Base-by-base conservation (phyloP, 2,888 invertebrate species). In the Apotomis capreana region DNA sequence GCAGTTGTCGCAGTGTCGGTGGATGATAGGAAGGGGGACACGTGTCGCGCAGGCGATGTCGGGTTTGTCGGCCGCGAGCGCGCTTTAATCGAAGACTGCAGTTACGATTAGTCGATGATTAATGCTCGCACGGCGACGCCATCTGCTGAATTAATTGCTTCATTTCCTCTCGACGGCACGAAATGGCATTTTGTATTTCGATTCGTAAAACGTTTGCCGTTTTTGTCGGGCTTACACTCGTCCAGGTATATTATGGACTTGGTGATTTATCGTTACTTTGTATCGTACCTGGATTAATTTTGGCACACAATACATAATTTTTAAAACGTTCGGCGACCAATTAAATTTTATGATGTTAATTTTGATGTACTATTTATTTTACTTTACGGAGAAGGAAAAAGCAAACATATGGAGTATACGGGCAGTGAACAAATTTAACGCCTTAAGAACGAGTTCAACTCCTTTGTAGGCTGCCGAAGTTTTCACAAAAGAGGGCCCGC, bases 131-230 rank as follows among this genome's bases (percentile, higher is more conserved):
- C 90, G 89, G 90, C 88, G 88, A 87, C 90, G 91, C 92, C 92
- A 92, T 92, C 93, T 92, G 92, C 91, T 86, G 90, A 87, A 92
- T 92, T 92, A 93, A 93, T 93, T 92, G 93, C 89, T 92, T 92
- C 92, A 92, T 93, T 93, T 93, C 93, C 93, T 89, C 88, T 87
- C 88, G 89, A 89, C 89, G 87, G 90, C 84, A 86, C 89, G 89
- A 87, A 92, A 92, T 92, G 91, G 88, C 92, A 92, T 92, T 92
- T 92, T 90, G 91, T 90, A 89, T 90, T 89, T 88, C 89, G 88
- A 89, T 87, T 87, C 85, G 88, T 84, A 84, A 85, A 89, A 85
- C 84, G 87, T 78, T 84, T 83, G 80, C 81, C 84, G 85, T 89
- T 91, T 91, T 91, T 89, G 88, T 87, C 79, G 85, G 74, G 78